These are phyloP conservation scores for Mythimna impura DNA, from an alignment of 2,888 invertebrate genomes.

Conservation along the genomic window DNA sequence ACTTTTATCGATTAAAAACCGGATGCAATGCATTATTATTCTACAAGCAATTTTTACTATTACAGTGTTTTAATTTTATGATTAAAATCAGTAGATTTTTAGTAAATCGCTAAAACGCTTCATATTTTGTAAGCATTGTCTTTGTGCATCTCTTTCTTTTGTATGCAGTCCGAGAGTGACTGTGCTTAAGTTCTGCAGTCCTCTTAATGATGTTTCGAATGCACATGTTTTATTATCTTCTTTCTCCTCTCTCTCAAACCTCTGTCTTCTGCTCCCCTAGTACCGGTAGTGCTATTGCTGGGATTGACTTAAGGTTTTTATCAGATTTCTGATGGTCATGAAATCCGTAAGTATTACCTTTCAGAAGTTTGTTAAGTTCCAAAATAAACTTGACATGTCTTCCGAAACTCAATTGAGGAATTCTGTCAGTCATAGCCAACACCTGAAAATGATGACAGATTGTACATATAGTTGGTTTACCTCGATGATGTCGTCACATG, in stretches of 20 bases:
- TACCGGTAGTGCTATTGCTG: neutral
- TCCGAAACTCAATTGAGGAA: neutral
- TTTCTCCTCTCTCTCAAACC: neutral
- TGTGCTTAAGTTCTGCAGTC: no score
- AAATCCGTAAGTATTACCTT: neutral
- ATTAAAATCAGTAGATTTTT: no score
- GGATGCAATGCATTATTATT: no score
- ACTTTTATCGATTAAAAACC: no score
- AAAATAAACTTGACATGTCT: neutral
- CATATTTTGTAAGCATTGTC: no score
- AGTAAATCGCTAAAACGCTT: no score
- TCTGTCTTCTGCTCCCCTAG: neutral
- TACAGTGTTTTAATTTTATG: no score
- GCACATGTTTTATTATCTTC: constrained; percentile 16
- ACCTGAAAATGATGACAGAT: neutral
- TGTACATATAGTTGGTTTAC: constrained; percentile 7
- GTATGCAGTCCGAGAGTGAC: no score
- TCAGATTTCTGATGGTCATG: constrained; percentile 14
- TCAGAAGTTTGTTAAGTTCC: neutral
- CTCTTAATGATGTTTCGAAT: constrained; percentile 1
- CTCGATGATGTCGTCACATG: constrained; percentile 8
- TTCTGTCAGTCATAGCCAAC: neutral
- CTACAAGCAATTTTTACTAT: no score
- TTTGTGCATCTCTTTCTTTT: no score
- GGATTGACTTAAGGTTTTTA: neutral